Conservation (phyloP, 1,140 invertebrate genomes). For the Teleopsis dalmanni region DNA sequence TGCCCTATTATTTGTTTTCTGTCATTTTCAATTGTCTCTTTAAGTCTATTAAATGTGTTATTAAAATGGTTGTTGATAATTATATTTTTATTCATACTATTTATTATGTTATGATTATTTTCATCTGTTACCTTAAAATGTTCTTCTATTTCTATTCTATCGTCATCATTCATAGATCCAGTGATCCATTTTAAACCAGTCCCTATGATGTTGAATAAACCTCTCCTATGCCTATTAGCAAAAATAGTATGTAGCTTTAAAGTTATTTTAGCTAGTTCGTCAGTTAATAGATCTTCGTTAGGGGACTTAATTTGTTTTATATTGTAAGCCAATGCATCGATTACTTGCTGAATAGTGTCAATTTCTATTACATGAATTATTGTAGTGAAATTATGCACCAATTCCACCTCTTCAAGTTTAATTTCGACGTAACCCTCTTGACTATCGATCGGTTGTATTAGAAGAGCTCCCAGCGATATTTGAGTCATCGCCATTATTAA, state of each 20-base stretch:
- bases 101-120: neutral
- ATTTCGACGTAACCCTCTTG: neutral
- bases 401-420: neutral
- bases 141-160: neutral
- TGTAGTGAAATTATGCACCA: neutral
- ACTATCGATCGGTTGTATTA: neutral
- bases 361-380: neutral
- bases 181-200: neutral
- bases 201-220: neutral
- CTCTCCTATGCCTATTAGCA: neutral
- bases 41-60: neutral
- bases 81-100: neutral
- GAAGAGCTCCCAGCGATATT: neutral
- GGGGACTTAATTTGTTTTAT: neutral
- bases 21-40: neutral
- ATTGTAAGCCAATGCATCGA: neutral
- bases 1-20: neutral
- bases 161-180: neutral
- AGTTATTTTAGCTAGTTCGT: neutral
- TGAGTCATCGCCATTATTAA: neutral
- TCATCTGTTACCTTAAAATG: neutral
- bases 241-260: neutral
- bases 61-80: neutral
- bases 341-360: neutral
- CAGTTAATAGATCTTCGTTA: neutral